Base-by-base conservation (phyloP, 2,797 vertebrate genomes). In the Harpagifer antarcticus region DNA sequence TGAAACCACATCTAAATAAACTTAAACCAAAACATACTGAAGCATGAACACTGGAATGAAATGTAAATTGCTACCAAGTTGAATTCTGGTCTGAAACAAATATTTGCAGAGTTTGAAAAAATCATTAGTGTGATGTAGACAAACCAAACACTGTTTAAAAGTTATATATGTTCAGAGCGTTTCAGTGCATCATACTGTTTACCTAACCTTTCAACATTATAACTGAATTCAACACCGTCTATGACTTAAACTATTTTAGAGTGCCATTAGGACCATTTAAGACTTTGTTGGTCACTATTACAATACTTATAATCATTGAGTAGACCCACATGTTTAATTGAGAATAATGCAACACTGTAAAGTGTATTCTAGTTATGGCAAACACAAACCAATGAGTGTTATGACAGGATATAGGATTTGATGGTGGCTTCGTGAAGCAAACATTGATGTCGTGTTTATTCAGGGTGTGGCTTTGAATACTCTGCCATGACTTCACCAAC, bases 21-120 rank as follows among this genome's bases (percentile, higher is more conserved):
- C 11, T 37, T 7, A n/a, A 23, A 23, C 50, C 27, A 61, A 49
- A 40, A 55, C 27, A 60, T 7, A 44, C 3, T 56, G 52, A 72
- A 57, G 55, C 15, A 6, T 57, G 16, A 68, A 56, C 47, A 50
- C 72, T 49, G 74, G 48, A 43, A 68, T 27, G 70, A 54, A 50
- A 54, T 19, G 9, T 47, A 33, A 44, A n/a, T n/a, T n/a, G 37
- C 16, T 57, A 40, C 33, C 17, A 15, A 40, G 9, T 55, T 9
- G 10, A 40, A 16, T 40, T 64, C 47, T 64, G 23, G 4, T 2
- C 0, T 48, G 3, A 53, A 23, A 67, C 44, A 53, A 53, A 45
- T n/a, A 37, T 31, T 67, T 23, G 11, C 15, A 0, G 2, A 61
- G 11, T 44, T 23, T 7, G 23, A 23, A 56, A 20, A 64, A 63